Conservation (phyloP, 2,113 vertebrate genomes). For the Pardalotus punctatus region DNA sequence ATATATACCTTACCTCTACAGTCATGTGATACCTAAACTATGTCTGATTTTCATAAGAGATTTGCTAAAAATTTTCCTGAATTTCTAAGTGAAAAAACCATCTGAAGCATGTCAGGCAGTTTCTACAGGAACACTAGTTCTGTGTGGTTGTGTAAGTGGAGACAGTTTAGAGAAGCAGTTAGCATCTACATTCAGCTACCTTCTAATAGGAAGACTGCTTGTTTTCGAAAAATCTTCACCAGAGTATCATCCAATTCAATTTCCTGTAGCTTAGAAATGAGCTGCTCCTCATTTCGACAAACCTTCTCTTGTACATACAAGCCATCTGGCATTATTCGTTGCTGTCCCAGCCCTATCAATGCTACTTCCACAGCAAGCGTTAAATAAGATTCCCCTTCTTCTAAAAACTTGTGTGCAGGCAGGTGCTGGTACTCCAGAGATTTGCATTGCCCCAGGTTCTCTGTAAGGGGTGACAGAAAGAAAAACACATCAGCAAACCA, state of each 20-base stretch:
- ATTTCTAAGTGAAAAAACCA: not conserved
- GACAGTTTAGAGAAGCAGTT: constrained; percentile 17
- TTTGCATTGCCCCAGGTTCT: constrained; percentile 78
- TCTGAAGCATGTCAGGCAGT: not conserved
- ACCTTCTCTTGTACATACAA: constrained; percentile 95
- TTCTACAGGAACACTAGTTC: not conserved
- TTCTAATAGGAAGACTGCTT: constrained; percentile 93
- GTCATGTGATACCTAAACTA: not conserved
- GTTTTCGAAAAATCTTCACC: constrained; percentile 94
- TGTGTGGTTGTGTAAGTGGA: not conserved
- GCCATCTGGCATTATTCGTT: constrained; percentile 94
- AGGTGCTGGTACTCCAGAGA: constrained; percentile 88
- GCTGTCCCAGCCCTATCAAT: constrained; percentile 92
- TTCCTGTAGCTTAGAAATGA: constrained; percentile 92
- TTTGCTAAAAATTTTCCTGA: not conserved
- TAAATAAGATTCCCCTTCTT: constrained; percentile 90
- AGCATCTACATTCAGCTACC: constrained; percentile 73
- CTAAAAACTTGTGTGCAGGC: constrained; percentile 84
- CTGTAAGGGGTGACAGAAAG: constrained; percentile 61
- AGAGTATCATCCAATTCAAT: constrained; percentile 86
- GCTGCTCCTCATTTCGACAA: constrained; percentile 93
- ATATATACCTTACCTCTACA: not conserved
- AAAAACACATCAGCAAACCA: not conserved
- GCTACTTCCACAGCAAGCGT: constrained; percentile 91
- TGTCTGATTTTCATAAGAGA: not conserved